A percentile compares a stretch with the other conserved stretches of the same genome.
These are phyloP conservation scores for Steinernema feltiae DNA, from an alignment of 1,140 invertebrate genomes.

Conservation along the genomic window DNA sequence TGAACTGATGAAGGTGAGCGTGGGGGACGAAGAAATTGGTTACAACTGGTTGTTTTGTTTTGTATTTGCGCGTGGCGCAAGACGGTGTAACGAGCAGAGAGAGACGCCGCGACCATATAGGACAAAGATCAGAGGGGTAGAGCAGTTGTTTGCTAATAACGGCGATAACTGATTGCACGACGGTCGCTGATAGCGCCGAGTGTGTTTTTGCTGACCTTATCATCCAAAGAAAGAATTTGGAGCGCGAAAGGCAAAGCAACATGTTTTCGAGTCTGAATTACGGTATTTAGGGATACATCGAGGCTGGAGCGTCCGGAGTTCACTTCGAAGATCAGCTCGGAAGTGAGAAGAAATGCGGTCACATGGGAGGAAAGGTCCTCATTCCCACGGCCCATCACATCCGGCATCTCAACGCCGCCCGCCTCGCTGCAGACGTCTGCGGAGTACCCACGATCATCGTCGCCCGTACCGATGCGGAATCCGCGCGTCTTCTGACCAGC, in stretches of 20 bases:
- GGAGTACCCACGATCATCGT: conserved; percentile 59
- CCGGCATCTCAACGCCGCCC: conserved; percentile 59
- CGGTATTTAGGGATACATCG: conserved; percentile 56
- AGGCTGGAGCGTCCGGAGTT: conserved; percentile 59
- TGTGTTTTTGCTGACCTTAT: neutral
- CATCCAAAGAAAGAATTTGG: neutral
- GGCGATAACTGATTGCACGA: neutral
- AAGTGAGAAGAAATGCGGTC: conserved; percentile 59
- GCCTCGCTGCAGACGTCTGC: conserved; percentile 58
- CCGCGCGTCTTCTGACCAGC: conserved; percentile 51
- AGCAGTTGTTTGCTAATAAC: conserved; percentile 1
- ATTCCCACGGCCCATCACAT: conserved; percentile 59
- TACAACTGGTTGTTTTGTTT: neutral
- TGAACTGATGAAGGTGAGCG: conserved; percentile 58
- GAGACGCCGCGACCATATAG: neutral
- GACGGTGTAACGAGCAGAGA: neutral
- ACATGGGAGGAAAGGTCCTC: conserved; percentile 59
- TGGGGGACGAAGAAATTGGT: neutral
- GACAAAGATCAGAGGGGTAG: neutral
- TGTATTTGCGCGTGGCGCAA: conserved; percentile 15
- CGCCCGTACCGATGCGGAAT: conserved; percentile 59
- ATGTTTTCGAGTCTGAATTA: neutral
- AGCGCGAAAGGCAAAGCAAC: neutral
- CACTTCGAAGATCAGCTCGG: conserved; percentile 60
- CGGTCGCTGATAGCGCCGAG: neutral